Conservation (phyloP, 2,113 vertebrate species). For the Spea multiplicata region DNA sequence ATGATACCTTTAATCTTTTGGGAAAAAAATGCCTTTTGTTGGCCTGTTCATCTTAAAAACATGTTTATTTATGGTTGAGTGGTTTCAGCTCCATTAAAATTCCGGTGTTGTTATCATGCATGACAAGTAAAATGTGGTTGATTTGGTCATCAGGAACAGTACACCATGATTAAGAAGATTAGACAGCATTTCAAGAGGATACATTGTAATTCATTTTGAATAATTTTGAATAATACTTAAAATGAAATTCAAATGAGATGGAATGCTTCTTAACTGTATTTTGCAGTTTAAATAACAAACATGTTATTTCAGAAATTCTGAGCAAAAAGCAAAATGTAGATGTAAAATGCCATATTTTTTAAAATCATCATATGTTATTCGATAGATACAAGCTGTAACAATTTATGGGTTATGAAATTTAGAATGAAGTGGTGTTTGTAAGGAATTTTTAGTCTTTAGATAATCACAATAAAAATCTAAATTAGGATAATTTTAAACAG, state of each 20-base stretch:
- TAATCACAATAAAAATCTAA: too few relatives aligned
- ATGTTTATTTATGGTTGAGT: constrained; percentile 1
- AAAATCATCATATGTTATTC: too few relatives aligned
- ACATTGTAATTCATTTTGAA: constrained; percentile 35
- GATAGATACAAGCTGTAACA: too few relatives aligned
- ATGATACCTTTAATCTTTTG: too few relatives aligned
- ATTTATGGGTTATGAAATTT: too few relatives aligned
- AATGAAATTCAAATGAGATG: constrained; percentile 15
- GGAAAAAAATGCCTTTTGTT: neutral
- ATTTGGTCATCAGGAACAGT: constrained; percentile 39
- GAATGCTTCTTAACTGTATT: constrained; percentile 18
- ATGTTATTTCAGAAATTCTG: too few relatives aligned
- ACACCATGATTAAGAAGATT: constrained; percentile 39
- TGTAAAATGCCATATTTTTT: too few relatives aligned
- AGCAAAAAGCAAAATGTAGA: too few relatives aligned
- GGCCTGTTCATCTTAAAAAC: neutral
- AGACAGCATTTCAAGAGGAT: constrained; percentile 25
- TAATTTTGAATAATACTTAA: constrained; percentile 37
- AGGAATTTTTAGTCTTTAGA: too few relatives aligned
- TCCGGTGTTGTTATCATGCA: constrained; percentile 15
- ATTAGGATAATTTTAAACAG: too few relatives aligned
- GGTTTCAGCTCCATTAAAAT: neutral
- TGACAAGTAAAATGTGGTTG: constrained; percentile 31
- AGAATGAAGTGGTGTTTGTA: too few relatives aligned
- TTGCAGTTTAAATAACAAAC: neutral